These are phyloP conservation scores for Eidolon helvum DNA, from an alignment of 2,113 vertebrate genomes.

Conservation along the genomic window DNA sequence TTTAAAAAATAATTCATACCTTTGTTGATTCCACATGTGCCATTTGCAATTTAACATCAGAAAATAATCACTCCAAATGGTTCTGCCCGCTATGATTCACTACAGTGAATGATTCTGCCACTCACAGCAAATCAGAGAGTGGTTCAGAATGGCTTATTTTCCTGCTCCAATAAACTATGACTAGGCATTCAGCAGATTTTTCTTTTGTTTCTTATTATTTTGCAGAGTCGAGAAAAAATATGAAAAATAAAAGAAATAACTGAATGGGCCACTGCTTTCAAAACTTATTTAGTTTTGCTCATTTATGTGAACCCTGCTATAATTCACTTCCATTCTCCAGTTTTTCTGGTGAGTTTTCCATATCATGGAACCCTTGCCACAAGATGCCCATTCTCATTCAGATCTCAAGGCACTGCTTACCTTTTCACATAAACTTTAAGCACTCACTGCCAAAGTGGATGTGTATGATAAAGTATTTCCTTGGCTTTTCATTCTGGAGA, in stretches of 20 bases:
- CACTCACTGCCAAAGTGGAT: constrained; percentile 62
- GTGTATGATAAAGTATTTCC: constrained; percentile 68
- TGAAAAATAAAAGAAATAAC: constrained; percentile 82
- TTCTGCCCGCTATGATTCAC: constrained; percentile 80
- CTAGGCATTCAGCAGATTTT: constrained; percentile 82
- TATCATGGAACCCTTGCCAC: constrained; percentile 43
- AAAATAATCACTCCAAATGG: constrained; percentile 80
- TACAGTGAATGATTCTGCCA: constrained; percentile 81
- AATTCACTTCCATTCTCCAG: constrained; percentile 71
- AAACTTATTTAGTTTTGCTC: constrained; percentile 76
- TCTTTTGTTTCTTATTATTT: constrained; percentile 85
- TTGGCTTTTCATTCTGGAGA: constrained; percentile 68
- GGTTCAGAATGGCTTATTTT: constrained; percentile 80
- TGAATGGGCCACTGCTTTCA: constrained; percentile 79
- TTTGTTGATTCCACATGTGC: constrained; percentile 77
- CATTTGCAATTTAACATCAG: constrained; percentile 80
- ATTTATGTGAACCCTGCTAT: constrained; percentile 67
- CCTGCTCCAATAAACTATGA: constrained; percentile 84
- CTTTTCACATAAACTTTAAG: constrained; percentile 14
- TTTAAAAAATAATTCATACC: constrained; percentile 71
- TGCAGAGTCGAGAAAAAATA: constrained; percentile 80
- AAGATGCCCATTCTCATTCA: neutral
- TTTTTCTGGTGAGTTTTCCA: constrained; percentile 54
- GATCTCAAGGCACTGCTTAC: constrained; percentile 36
- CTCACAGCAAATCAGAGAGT: constrained; percentile 80